phyloP scores from a whole-genome alignment of 2,888 invertebrate species.

The Chymomyza procnemis region DNA sequence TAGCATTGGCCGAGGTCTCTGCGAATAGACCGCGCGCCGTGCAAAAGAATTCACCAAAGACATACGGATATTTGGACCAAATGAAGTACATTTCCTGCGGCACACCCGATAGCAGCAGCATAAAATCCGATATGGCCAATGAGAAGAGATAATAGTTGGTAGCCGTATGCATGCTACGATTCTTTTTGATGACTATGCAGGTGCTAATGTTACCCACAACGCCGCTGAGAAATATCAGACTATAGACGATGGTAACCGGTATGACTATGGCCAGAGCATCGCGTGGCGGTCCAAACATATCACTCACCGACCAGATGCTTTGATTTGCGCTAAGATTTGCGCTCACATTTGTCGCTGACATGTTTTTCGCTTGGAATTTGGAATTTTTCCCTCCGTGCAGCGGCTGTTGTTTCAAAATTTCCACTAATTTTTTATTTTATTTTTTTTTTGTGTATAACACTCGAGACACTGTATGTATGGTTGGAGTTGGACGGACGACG shows the following conservation, averaged over 20 bases:
- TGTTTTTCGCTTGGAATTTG: slow-evolving; percentile 9
- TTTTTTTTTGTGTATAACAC: too few species aligned
- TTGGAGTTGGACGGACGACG: neutral
- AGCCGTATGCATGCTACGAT: slow-evolving; percentile 90
- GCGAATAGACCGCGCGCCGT: slow-evolving; percentile 87
- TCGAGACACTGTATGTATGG: neutral
- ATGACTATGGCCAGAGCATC: slow-evolving; percentile 83
- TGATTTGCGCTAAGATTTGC: slow-evolving; percentile 26
- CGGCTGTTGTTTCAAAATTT: slow-evolving; percentile 53
- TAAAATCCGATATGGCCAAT: slow-evolving; percentile 89
- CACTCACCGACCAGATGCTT: slow-evolving; percentile 18
- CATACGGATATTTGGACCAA: slow-evolving; percentile 88
- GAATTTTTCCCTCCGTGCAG: slow-evolving; percentile 35
- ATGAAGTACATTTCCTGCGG: slow-evolving; percentile 90
- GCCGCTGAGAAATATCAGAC: slow-evolving; percentile 88
- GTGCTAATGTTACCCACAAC: slow-evolving; percentile 90
- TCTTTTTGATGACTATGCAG: slow-evolving; percentile 89
- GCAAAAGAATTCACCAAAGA: slow-evolving; percentile 89
- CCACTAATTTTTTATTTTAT: slow-evolving; percentile 43
- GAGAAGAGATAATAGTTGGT: slow-evolving; percentile 91
- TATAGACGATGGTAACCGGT: slow-evolving; percentile 87
- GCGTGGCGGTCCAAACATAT: slow-evolving; percentile 80
- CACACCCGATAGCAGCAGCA: slow-evolving; percentile 83
- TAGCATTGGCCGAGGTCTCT: slow-evolving; percentile 89
- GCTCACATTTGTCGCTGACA: neutral